phyloP scores from a whole-genome alignment of 2,113 vertebrate genomes.

The Cichladusa arquata region DNA sequence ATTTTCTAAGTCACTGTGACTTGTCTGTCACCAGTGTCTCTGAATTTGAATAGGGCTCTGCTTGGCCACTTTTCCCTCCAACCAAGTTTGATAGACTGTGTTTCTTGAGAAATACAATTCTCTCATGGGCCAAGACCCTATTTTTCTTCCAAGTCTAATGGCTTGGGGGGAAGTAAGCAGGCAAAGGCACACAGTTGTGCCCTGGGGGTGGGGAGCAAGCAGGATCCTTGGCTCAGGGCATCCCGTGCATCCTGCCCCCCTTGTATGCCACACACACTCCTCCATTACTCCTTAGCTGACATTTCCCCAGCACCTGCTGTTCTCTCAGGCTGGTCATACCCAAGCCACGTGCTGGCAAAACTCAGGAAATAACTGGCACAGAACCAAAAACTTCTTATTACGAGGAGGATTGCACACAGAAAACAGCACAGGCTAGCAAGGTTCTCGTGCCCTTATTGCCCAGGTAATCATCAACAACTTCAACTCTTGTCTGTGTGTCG shows the following conservation, averaged over 20 bases:
- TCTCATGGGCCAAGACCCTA: background rate
- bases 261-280: background rate
- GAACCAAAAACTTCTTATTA: background rate
- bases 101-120: background rate
- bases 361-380: background rate
- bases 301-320: background rate
- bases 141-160: background rate
- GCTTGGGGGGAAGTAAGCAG: background rate
- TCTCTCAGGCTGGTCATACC: background rate
- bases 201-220: background rate
- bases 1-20: background rate
- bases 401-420: background rate
- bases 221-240: background rate
- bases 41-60: background rate
- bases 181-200: background rate
- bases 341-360: background rate
- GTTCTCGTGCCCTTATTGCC: background rate
- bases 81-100: background rate
- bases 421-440: background rate
- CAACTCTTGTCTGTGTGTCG: background rate
- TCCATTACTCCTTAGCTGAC: conserved; percentile 2
- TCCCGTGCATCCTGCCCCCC: accelerated
- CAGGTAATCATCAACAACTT: conserved; percentile 11
- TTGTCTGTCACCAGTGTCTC: background rate
- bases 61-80: background rate